A percentile compares a stretch with the other conserved stretches of the same genome.
phyloP scores from a whole-genome alignment of 2,888 invertebrate species.

The Ophion obscuratus region DNA sequence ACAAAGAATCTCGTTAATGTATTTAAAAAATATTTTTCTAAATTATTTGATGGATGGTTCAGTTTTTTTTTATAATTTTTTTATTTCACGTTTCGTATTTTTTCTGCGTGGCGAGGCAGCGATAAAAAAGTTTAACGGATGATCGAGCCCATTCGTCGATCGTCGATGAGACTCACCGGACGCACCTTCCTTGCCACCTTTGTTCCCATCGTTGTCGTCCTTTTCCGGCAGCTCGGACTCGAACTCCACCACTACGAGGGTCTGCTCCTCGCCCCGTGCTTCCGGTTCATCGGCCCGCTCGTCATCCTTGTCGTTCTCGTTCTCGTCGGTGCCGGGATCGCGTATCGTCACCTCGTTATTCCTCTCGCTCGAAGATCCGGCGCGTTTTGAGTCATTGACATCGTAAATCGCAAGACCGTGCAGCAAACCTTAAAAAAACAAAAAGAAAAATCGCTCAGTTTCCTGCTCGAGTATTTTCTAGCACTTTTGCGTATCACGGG shows the following conservation, averaged over 20 bases:
- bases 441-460: background rate
- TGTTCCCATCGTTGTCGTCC: slow-evolving; percentile 71
- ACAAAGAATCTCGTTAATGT: too few relatives aligned
- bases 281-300: slow-evolving; percentile 69
- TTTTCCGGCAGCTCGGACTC: slow-evolving; percentile 77
- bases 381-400: slow-evolving; percentile 66
- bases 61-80: too few relatives aligned
- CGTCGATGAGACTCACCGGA: slow-evolving; percentile 69
- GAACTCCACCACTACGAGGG: slow-evolving; percentile 78
- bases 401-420: slow-evolving; percentile 73
- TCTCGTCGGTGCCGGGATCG: slow-evolving; percentile 65
- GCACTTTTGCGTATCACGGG: background rate
- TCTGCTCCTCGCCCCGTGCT: slow-evolving; percentile 70
- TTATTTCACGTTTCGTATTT: background rate
- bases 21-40: too few relatives aligned
- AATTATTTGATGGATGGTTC: too few relatives aligned
- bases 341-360: slow-evolving; percentile 71
- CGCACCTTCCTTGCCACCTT: slow-evolving; percentile 73
- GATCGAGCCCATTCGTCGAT: background rate
- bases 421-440: slow-evolving; percentile 60
- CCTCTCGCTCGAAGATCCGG: slow-evolving; percentile 67
- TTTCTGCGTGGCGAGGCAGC: background rate
- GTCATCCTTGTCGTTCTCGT: slow-evolving; percentile 65
- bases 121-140: background rate
- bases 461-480: background rate